Conservation (phyloP, 2,888 invertebrate genomes). For the Caenorhabditis afra region DNA sequence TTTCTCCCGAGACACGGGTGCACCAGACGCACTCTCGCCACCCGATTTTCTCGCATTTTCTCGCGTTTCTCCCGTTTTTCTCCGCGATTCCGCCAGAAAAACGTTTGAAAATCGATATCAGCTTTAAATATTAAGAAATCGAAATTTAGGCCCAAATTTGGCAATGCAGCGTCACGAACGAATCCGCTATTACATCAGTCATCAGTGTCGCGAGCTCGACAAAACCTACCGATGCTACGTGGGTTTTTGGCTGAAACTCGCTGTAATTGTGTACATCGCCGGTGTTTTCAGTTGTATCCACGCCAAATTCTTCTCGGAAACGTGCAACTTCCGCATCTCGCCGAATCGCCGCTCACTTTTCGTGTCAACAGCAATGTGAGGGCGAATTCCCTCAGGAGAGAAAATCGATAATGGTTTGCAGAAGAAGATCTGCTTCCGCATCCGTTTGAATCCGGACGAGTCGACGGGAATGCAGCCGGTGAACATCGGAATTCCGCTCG, state of each 20-base stretch:
- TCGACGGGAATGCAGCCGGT: not conserved
- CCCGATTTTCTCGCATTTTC: too few species aligned
- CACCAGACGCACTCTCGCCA: not conserved
- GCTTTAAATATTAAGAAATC: not conserved
- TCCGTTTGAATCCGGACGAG: constrained; percentile 11
- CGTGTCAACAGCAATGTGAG: constrained; percentile 13
- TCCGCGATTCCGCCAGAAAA: not conserved
- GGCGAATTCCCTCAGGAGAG: too few species aligned
- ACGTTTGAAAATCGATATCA: too few species aligned
- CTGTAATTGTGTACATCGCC: not conserved
- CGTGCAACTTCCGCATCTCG: constrained; percentile 16
- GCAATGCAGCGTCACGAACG: constrained; percentile 40
- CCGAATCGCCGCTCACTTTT: constrained; percentile 27
- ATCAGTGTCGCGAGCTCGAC: constrained; percentile 28
- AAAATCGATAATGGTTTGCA: constrained; percentile 19
- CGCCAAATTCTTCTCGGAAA: constrained; percentile 36
- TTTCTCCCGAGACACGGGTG: not conserved
- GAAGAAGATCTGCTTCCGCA: constrained; percentile 42
- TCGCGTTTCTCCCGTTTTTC: not conserved
- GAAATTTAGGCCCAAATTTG: not conserved
- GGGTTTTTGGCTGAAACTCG: not conserved
- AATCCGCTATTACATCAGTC: constrained; percentile 41
- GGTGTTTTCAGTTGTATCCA: constrained; percentile 34
- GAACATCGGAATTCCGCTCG: constrained; percentile 35
- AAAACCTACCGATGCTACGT: constrained; percentile 21